A percentile compares a stretch with the other conserved stretches of the same genome.
These are phyloP conservation scores for Agrypnia vestita DNA, from an alignment of 1,140 invertebrate genomes.

Conservation along the genomic window DNA sequence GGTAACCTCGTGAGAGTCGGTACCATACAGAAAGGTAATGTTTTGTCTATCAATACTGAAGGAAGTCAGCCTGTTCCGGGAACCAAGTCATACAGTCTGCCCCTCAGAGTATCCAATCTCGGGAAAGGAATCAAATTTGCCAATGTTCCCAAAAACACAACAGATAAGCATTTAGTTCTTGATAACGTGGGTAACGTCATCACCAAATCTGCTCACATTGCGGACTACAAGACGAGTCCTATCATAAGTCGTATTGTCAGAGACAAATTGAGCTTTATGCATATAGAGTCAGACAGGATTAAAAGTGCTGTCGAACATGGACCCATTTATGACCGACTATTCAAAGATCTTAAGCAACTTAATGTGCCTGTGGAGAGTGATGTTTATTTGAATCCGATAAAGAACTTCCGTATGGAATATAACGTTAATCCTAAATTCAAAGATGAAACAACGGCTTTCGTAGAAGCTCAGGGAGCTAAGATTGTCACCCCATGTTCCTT, in stretches of 20 bases:
- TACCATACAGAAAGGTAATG: constrained; percentile 69
- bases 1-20: constrained; percentile 75
- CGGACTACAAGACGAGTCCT: constrained; percentile 70
- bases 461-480: constrained; percentile 70
- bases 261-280: constrained; percentile 72
- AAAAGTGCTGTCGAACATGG: constrained; percentile 75
- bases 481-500: constrained; percentile 64
- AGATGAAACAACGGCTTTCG: constrained; percentile 73
- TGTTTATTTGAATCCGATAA: constrained; percentile 73
- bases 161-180: constrained; percentile 71
- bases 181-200: constrained; percentile 71
- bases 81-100: constrained; percentile 70
- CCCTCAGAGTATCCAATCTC: constrained; percentile 70
- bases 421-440: constrained; percentile 73
- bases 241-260: constrained; percentile 70
- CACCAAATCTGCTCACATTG: constrained; percentile 70
- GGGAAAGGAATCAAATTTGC: constrained; percentile 70
- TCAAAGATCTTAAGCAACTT: constrained; percentile 72
- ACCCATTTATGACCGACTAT: constrained; percentile 74
- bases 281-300: constrained; percentile 72
- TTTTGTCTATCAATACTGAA: constrained; percentile 65
- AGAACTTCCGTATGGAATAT: constrained; percentile 72
- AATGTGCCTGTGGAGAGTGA: constrained; percentile 72
- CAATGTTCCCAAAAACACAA: constrained; percentile 71
- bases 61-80: constrained; percentile 58